A percentile compares a stretch with the other conserved stretches of the same genome.
These are phyloP conservation scores for Pediacus dermestoides DNA, from an alignment of 2,888 invertebrate species.

Conservation along the genomic window DNA sequence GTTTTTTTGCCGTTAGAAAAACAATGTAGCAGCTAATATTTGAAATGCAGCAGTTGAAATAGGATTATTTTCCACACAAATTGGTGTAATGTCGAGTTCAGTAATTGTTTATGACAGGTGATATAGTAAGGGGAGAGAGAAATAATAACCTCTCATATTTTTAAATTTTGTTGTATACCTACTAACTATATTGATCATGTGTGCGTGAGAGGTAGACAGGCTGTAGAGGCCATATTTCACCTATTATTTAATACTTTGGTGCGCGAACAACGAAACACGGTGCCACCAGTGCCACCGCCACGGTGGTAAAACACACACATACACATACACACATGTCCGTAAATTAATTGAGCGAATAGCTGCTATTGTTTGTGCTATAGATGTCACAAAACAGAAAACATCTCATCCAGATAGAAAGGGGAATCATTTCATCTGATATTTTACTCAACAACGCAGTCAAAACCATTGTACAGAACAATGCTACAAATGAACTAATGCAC, in stretches of 20 bases:
- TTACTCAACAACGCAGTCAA: too few relatives aligned
- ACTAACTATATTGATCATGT: constrained; percentile 28
- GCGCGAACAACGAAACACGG: constrained; percentile 7
- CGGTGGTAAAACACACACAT: too few relatives aligned
- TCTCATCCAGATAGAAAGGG: neutral
- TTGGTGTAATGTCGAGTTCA: constrained; percentile 25
- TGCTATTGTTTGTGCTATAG: neutral
- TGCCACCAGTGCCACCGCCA: too few relatives aligned
- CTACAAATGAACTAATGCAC: too few relatives aligned
- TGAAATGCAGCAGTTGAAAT: too few relatives aligned
- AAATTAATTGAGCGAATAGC: constrained; percentile 7
- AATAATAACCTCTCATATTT: constrained; percentile 36
- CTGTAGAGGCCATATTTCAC: constrained; percentile 22
- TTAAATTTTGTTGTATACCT: constrained; percentile 32
- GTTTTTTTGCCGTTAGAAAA: too few relatives aligned
- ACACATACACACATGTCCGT: too few relatives aligned
- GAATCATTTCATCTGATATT: too few relatives aligned
- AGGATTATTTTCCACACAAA: too few relatives aligned
- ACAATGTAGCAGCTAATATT: too few relatives aligned
- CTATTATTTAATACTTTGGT: constrained; percentile 22
- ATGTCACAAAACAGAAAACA: constrained; percentile 2
- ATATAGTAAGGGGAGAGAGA: constrained; percentile 32
- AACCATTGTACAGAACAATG: too few relatives aligned
- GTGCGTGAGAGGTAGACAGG: constrained; percentile 22
- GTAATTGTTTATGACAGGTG: constrained; percentile 36